Evolutionary conservation across 2,888 invertebrate genomes (phyloP).

Genomic region (Amiota minor): DNA sequence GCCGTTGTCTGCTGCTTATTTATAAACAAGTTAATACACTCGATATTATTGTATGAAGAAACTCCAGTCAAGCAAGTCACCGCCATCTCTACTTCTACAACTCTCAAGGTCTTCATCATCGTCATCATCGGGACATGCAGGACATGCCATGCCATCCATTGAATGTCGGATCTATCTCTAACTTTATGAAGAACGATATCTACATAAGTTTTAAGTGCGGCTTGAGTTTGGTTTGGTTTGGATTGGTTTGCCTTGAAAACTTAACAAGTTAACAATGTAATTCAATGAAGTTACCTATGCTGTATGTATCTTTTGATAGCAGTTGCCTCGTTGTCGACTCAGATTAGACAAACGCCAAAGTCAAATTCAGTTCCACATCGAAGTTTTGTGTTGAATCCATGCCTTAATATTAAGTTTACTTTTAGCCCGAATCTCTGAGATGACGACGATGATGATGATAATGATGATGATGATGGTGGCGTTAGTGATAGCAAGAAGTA

Average conservation of each 20-base stretch:
- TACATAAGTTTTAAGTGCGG: constrained; percentile 18
- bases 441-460: too few species aligned
- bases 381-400: not conserved
- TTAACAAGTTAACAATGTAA: constrained; percentile 25
- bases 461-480: too few species aligned
- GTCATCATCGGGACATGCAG: too few species aligned
- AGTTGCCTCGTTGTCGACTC: not conserved
- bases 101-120: too few species aligned
- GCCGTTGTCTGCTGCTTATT: constrained; percentile 25
- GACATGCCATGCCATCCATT: too few species aligned
- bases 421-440: not conserved
- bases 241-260: not conserved
- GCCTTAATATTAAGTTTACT: not conserved
- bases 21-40: constrained; percentile 30
- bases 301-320: not conserved
- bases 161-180: too few species aligned
- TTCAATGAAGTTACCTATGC: constrained; percentile 14
- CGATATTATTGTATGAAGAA: constrained; percentile 7
- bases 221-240: constrained; percentile 8
- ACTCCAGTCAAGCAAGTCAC: too few species aligned
- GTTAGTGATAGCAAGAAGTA: too few species aligned
- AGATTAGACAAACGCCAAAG: not conserved
- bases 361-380: constrained; percentile 19
- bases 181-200: not conserved
- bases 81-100: too few species aligned